Evolutionary conservation across 2,797 vertebrate species (phyloP), one percentile per base, ranked within the genome.

Genomic region (Oreochromis grahami): DNA sequence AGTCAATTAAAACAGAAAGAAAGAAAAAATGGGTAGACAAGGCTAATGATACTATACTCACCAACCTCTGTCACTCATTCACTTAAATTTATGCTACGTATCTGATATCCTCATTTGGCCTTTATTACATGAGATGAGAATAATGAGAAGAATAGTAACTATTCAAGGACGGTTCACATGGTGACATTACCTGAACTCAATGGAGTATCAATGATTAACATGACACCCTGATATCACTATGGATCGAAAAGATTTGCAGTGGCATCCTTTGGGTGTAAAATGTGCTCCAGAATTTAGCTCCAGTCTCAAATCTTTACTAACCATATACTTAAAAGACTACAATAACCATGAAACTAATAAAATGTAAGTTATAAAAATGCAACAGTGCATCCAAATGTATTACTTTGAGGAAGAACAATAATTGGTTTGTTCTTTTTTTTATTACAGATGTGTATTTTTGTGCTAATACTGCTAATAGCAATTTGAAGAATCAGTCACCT

Each of bases 31-130:
- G 78, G 86, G 70, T 55, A 88, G 81, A 89, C 21, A n/a, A 82
- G 43, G 80, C 82, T 90, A 84, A 90, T 82, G 83, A 88, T 76
- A 32, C 77, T 77, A 82, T 78, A 56, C 83, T 84, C 65, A 90
- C 83, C 80, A 87, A 81, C 77, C 78, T 82, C 81, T 85, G 80
- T 79, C 87, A 82, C 26, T 88, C 53, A 41, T 86, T 83, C 45
- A 34, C 45, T 86, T 58, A 81, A 41, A 80, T 90, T 55, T 81
- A 36, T 79, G 53, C 48, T 58, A 72, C 50, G 72, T 77, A 52
- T 56, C 51, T 50, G 77, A 81, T 60, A 76, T 76, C 86, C 77
- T 60, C 65, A 58, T 76, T 29, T 78, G 65, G 58, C 80, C 13
- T 74, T 24, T 65, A 36, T 81, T 68, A 29, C 10, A 19, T 48